Evolutionary conservation across 2,113 vertebrate genomes (phyloP), one percentile per base, ranked within the genome.

Genomic region (Festucalex cinctus): DNA sequence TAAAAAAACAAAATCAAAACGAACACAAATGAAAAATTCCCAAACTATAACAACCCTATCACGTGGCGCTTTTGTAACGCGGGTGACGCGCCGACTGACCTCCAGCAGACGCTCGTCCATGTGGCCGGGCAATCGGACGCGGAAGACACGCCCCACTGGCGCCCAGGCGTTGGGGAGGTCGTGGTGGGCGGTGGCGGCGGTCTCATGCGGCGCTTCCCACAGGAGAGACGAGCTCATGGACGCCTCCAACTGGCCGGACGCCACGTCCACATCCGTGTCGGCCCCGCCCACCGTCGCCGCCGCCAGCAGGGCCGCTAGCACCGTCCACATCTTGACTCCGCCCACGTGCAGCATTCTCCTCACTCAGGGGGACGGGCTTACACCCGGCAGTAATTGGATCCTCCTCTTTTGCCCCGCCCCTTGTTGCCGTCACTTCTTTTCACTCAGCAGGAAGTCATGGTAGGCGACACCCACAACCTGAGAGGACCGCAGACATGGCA

Each of bases 201-300:
- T 43, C 2, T 58, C 59, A 0, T 67, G 67, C 6, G 73, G 62
- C 48, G 36, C 80, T 74, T 94, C 94, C 5, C 87, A 85, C 0
- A 97, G 91, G 67, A 95, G 80, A 0, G 84, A 78, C 0, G 95
- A 95, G 79, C 91, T 91, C 96, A 98, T 97, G 77, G 96, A 98
- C 4, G 96, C 95, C 84, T 98, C 96, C 10, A 97, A 89, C 81
- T 94, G 92, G 66, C 86, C 92, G 51, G 51, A 22, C 24, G 51
- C 80, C 3, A 64, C 75, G 0, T 58, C 81, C 0, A 43, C 68
- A 1, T 76, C 83, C 49, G 61, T 35, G 6, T 79, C 9, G 7
- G 91, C 32, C 3, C 71, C 68, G 0, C 74, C 78, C 65, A 93
- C 93, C 8, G 87, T 69, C 0, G 81, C 68, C 0, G 77, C 32